Evolutionary conservation across 64 coral and sea anemone genomes (phyloP).

Genomic region (Porites australiensis): DNA sequence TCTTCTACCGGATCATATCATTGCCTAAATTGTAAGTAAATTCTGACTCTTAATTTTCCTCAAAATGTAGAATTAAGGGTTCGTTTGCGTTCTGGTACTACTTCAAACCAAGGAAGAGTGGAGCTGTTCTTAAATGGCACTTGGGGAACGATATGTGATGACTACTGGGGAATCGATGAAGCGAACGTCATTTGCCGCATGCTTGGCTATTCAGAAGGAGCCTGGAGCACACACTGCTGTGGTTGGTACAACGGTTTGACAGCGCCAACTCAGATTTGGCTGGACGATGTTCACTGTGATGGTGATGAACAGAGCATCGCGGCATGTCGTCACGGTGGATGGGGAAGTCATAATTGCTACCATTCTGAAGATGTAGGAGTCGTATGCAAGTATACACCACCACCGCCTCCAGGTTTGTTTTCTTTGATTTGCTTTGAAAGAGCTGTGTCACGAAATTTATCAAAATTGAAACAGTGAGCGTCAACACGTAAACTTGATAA

Average conservation of each 20-base stretch:
- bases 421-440: no score
- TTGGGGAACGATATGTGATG: slow-evolving; percentile 22
- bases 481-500: no score
- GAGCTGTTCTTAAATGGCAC: slow-evolving; percentile 13
- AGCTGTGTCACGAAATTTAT: no score
- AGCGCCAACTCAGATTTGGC: slow-evolving; percentile 1
- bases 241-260: neutral
- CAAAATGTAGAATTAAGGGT: neutral
- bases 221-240: slow-evolving; percentile 32
- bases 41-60: neutral
- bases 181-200: slow-evolving; percentile 40
- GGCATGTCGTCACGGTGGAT: slow-evolving; percentile 2
- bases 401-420: neutral
- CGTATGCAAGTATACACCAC: slow-evolving; percentile 10
- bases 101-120: slow-evolving; percentile 17
- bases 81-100: neutral
- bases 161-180: slow-evolving; percentile 25
- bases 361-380: slow-evolving; percentile 3
- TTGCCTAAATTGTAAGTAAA: neutral
- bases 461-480: no score
- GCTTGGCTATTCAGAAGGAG: neutral
- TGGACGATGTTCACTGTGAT: slow-evolving; percentile 14
- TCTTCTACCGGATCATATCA: no score
- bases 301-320: slow-evolving; percentile 25
- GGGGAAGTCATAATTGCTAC: slow-evolving; percentile 13